A percentile compares a stretch with the other conserved stretches of the same genome.
Conservation (phyloP, 2,888 invertebrate species). For the Parnassius apollo region DNA sequence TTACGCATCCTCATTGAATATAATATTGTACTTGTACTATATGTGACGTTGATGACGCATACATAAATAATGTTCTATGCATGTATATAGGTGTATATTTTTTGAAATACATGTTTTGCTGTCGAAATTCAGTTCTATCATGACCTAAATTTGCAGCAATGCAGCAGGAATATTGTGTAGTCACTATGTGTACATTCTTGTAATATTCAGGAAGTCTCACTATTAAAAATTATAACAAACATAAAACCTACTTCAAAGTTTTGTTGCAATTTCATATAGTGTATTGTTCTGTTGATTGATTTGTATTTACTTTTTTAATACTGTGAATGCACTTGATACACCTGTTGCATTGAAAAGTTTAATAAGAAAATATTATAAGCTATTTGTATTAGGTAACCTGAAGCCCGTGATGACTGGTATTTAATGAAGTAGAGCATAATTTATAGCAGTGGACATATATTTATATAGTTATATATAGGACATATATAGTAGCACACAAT, state of each 20-base stretch:
- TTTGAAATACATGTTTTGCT: constrained; percentile 3
- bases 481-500: no score
- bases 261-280: constrained; percentile 66
- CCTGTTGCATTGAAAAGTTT: constrained; percentile 37
- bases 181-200: constrained; percentile 16
- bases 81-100: constrained; percentile 7
- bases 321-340: constrained; percentile 32
- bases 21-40: constrained; percentile 19
- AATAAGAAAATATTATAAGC: neutral
- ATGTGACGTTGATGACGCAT: constrained; percentile 22
- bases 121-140: neutral
- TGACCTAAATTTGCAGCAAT: constrained; percentile 32
- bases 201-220: constrained; percentile 35
- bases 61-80: constrained; percentile 19
- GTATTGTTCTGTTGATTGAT: neutral
- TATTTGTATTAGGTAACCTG: neutral
- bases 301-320: constrained; percentile 12
- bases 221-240: constrained; percentile 20
- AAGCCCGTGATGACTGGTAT: no score
- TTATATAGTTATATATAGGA: no score
- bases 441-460: no score
- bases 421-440: no score
- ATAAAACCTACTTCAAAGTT: constrained; percentile 34
- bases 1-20: constrained; percentile 53
- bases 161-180: constrained; percentile 39